These are phyloP conservation scores for Tetramorium alpestre DNA, from an alignment of 1,140 invertebrate species.

Conservation along the genomic window DNA sequence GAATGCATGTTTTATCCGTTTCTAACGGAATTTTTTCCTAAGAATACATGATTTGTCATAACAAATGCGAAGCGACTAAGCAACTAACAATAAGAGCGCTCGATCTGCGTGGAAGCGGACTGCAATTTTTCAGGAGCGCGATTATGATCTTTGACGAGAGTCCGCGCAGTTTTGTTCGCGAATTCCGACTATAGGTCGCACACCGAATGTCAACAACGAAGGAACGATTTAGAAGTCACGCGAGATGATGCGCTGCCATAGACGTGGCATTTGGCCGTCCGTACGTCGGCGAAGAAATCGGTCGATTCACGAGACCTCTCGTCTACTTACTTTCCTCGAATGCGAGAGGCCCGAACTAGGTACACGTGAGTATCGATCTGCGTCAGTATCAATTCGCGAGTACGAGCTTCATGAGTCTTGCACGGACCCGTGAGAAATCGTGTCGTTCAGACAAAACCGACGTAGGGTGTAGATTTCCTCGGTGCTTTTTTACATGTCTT, in stretches of 20 bases:
- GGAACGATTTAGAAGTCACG: slow-evolving; percentile 28
- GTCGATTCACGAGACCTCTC: background rate
- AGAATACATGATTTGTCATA: background rate
- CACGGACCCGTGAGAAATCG: background rate
- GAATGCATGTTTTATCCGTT: no score
- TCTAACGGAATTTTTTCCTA: no score
- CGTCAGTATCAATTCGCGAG: background rate
- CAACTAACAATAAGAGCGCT: no score
- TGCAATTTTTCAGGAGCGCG: slow-evolving; percentile 9
- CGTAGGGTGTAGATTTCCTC: background rate
- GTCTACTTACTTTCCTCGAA: slow-evolving; percentile 8
- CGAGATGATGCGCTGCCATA: background rate
- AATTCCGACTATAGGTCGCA: slow-evolving; percentile 14
- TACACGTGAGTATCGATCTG: slow-evolving; percentile 13
- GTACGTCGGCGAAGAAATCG: slow-evolving; percentile 33
- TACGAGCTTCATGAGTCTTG: background rate
- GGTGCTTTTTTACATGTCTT: slow-evolving; percentile 54
- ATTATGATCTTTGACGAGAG: slow-evolving; percentile 3
- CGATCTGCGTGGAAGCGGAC: slow-evolving; percentile 13
- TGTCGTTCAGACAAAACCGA: slow-evolving; percentile 4
- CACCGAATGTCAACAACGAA: slow-evolving; percentile 66
- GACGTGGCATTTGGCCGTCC: background rate
- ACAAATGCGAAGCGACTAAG: background rate
- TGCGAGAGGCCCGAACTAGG: background rate
- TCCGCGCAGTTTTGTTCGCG: slow-evolving; percentile 19